Evolutionary conservation across 2,113 vertebrate genomes (phyloP), one percentile per base, ranked within the genome.

Genomic region (Ammodytes dubius): DNA sequence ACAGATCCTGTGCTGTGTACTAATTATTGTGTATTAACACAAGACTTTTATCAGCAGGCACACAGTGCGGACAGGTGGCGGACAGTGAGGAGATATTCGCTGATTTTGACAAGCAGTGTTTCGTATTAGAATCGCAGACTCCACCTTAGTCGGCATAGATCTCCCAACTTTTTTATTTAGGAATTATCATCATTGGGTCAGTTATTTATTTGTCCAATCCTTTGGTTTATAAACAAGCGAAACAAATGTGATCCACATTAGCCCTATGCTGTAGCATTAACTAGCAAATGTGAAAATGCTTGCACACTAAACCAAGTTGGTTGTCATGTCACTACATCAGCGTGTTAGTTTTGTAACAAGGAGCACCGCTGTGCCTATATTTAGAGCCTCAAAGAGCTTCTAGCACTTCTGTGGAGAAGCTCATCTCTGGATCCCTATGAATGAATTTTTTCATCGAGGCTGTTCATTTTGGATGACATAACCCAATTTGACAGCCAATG

Each of bases 401-500:
- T 6, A 50, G 70, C 46, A 10, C 14, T 11, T 12, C 71, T 6
- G 46, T 10, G 43, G 37, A 54, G 27, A 27, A 27, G 27, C 50
- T 27, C 11, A 0, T 15, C 9, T 11, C 15, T 17, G 56, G 45
- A 19, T 52, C 49, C 17, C 12, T 39, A 8, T 2, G 5, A 13
- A 13, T 75, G 3, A 7, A 40, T 49, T 59, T 68, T 65, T 68
- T 77, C 64, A 57, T 46, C 11, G 10, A 14, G 42, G 43, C n/a
- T 54, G 27, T 40, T 46, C 4, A 53, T 54, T 60, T 70, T 17
- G 45, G 11, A n/a, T 71, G 35, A 39, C 17, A 37, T 73, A 47
- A 63, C 12, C 4, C 27, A 64, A 4, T 17, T 52, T 50, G 2
- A 4, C n/a, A 76, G 77, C 37, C 52, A n/a, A 27, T 2, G 2